phyloP scores from a whole-genome alignment of 2,797 vertebrate genomes.

The Lithobates pipiens region DNA sequence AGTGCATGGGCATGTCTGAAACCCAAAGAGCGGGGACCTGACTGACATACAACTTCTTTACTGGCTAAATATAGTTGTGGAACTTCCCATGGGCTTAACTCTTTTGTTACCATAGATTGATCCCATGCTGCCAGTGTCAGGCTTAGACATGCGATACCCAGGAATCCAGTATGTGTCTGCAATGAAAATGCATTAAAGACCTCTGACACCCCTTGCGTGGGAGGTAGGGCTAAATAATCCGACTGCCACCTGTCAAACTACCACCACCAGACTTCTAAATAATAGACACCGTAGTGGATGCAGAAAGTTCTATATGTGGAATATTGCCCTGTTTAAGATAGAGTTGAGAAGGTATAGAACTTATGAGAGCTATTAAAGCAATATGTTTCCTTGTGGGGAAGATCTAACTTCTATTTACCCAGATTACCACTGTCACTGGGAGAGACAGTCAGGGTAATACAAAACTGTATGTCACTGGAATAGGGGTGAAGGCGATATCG shows the following conservation, averaged over 20 bases:
- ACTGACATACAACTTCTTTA: constrained; percentile 6
- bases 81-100: constrained; percentile 17
- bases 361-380: too few relatives aligned
- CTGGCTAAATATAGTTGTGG: not conserved
- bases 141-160: not conserved
- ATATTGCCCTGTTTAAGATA: too few relatives aligned
- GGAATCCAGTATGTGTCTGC: constrained; percentile 11
- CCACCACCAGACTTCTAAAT: not conserved
- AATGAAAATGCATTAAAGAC: not conserved
- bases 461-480: too few relatives aligned
- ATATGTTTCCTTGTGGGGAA: too few relatives aligned
- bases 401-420: too few relatives aligned
- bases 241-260: constrained; percentile 12
- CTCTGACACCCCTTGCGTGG: not conserved
- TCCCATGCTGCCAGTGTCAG: not conserved
- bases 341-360: too few relatives aligned
- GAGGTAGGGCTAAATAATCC: constrained; percentile 31
- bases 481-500: too few relatives aligned
- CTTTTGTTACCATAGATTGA: not conserved
- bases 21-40: not conserved
- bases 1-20: not conserved
- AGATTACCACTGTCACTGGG: too few relatives aligned
- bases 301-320: not conserved
- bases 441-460: too few relatives aligned
- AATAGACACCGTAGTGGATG: not conserved